Base-by-base conservation (phyloP, 1,140 invertebrate species). In the Calephelis virginiensis region DNA sequence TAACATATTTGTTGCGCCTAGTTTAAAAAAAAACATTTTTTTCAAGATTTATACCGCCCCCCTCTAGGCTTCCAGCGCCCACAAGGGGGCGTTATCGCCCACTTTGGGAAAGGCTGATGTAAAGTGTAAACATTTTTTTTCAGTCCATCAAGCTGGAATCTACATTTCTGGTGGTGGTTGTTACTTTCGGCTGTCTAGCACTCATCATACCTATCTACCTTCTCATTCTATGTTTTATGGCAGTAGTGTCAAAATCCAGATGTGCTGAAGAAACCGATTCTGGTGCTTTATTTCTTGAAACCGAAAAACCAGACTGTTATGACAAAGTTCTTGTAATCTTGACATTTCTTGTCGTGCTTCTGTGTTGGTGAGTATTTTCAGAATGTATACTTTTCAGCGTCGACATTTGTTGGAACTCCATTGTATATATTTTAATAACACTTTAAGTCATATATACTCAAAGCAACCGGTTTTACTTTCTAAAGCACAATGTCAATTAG, bases 61-160 rank as follows among this genome's bases (percentile, higher is more conserved):
- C n/a, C n/a, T n/a, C n/a, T n/a, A n/a, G n/a, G n/a, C n/a, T n/a
- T n/a, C n/a, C n/a, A n/a, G n/a, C n/a, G n/a, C n/a, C n/a, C n/a
- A n/a, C n/a, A n/a, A n/a, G n/a, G n/a, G n/a, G n/a, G n/a, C n/a
- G n/a, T 56, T 59, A 59, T 28, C 12, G n/a, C n/a, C n/a, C n/a
- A n/a, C n/a, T n/a, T n/a, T n/a, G n/a, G n/a, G n/a, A n/a, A n/a
- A n/a, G n/a, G n/a, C n/a, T n/a, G n/a, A n/a, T n/a, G n/a, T n/a
- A n/a, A n/a, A n/a, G n/a, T n/a, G n/a, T 17, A 3, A 1, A 17
- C 3, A 1, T 17, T 17, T 70, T 74, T 68, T 85, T 83, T 61
- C 85, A 90, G 88, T 85, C 88, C 61, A 85, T 90, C 67, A 86
- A 83, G 78, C 73, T 90, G 72, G 88, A 90, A 61, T 90, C 88